phyloP scores from a whole-genome alignment of 2,113 vertebrate genomes.

The Chunga burmeisteri region DNA sequence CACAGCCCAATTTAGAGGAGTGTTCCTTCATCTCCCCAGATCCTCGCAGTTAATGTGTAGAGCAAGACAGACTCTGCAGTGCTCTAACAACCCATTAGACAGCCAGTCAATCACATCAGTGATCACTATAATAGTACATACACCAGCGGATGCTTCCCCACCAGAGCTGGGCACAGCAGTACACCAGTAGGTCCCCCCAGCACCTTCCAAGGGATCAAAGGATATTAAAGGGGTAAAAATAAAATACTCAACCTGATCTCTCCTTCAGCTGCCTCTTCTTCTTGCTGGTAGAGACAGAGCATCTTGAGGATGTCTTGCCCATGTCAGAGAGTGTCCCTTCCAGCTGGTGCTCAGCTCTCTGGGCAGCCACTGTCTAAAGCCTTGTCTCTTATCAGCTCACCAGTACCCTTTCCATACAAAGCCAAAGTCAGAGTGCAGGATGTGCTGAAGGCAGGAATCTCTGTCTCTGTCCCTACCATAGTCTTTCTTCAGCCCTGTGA shows the following conservation, averaged over 20 bases:
- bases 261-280: background rate
- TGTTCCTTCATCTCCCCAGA: constrained; percentile 22
- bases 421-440: background rate
- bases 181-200: background rate
- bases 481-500: background rate
- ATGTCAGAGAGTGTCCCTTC: background rate
- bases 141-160: background rate
- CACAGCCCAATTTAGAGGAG: constrained; percentile 44
- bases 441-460: background rate
- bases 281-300: background rate
- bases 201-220: background rate
- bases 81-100: constrained; percentile 35
- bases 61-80: constrained; percentile 17
- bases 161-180: background rate
- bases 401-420: background rate
- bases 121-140: background rate
- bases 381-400: background rate
- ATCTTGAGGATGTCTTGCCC: background rate
- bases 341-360: background rate
- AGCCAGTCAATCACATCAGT: constrained; percentile 24
- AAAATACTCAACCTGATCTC: background rate
- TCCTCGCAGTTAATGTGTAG: constrained; percentile 38
- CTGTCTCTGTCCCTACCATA: background rate
- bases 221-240: background rate
- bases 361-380: background rate